Base-by-base conservation (phyloP, 2,113 vertebrate species). In the Condylura cristata region DNA sequence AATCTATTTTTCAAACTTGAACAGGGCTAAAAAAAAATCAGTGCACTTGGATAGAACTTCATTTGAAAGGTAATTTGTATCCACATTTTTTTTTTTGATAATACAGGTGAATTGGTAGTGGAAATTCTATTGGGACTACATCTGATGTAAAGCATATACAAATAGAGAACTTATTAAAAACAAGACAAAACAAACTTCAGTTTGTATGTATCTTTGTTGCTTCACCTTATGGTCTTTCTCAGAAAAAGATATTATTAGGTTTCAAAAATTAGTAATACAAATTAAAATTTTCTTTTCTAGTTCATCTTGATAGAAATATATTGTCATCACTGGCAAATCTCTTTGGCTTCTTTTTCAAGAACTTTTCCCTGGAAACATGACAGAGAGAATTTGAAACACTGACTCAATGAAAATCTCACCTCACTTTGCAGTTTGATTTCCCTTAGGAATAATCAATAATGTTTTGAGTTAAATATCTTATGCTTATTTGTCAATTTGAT, bases 331-430 rank as follows among this genome's bases (percentile, higher is more conserved):
- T 96, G 89, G 81, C 82, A 95, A 60, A 61, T 87, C 17, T 60
- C 4, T 95, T 97, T 97, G 70, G 18, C 53, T 96, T 97, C 78
- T 91, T 83, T 96, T 89, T 89, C 76, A 68, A 68, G 76, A 89
- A 95, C 74, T 17, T 60, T 56, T 94, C 4, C 82, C 58, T 86
- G 95, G 16, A 91, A 94, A 74, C 88, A 30, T 0, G 30, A 83
- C 65, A 89, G 65, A 90, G 16, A 96, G 34, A 96, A 90, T 84
- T 82, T 92, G 88, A 83, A 93, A 26, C n/a, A 78, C 74, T 11
- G 58, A 76, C 24, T 94, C 37, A 92, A 34, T 68, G 41, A 30
- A 94, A 94, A 82, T n/a, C 8, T 83, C 81, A 65, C 9, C 70
- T 92, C 84, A 71, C 10, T 66, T 51, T 5, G 11, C 16, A 81